Evolutionary conservation across 2,888 invertebrate genomes (phyloP), one percentile per base, ranked within the genome.

Genomic region (Ypsolopha scabrella): DNA sequence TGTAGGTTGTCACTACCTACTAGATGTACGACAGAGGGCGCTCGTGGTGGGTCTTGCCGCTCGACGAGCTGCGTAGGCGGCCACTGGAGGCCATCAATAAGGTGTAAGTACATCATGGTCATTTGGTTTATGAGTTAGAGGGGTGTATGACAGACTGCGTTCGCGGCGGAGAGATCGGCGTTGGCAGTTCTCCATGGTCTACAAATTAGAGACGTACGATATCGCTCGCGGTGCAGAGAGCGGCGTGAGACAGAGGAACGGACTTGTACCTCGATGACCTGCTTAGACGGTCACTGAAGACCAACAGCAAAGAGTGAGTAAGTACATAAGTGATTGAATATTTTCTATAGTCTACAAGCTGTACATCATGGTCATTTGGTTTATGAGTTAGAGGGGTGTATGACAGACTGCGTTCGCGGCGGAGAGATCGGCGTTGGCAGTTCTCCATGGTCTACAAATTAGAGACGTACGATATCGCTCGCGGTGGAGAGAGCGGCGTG

Each of bases 41-140:
- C 94, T 97, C 68, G n/a, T n/a, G n/a, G n/a, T n/a, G n/a, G n/a
- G n/a, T n/a, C n/a, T n/a, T 95, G 58, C 95, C 94, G 71, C 90
- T 96, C 62, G 96, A 96, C 77, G 96, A 96, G 72, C 88, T 96
- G 65, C 91, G 95, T 62, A 90, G 96, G 60, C 90, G 94, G 76
- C 94, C 94, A 64, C 88, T 96, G 68, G 96, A 96, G 79, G 94
- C 94, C 60, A 94, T 94, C 83, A 93, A 94, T 81, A 95, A 94
- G 89, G 94, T 93, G 93, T 93, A 65, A 90, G 92, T 91, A 55
- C 36, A 43, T 43, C 11, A 11, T 43, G 13, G 14, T 43, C 11
- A 43, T 13, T 10, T 43, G 39, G 3, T n/a, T 2, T 39, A 11
- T 6, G 6, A 39, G 34, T 33, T 13, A 9, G 47, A 34, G 36